Base-by-base conservation (phyloP, 1,140 invertebrate genomes). In the Coptotermes formosanus region DNA sequence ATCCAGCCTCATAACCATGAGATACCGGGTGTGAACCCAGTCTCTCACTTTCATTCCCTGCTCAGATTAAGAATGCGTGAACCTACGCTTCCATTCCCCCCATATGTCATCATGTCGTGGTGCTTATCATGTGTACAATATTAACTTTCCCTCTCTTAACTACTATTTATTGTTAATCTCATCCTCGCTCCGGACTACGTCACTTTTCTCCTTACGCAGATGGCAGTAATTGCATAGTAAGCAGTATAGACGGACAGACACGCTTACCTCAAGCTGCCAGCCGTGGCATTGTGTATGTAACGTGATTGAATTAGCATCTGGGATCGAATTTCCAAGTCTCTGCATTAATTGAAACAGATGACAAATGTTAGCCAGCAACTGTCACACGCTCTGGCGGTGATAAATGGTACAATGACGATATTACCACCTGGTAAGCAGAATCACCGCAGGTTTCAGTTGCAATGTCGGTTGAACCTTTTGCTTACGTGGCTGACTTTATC, bases 331-430 rank as follows among this genome's bases (percentile, higher is more conserved):
- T 25, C 64, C 64, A 12, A 75, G 8, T 75, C 64, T 30, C 64
- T 75, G 64, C 14, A 11, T 75, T 75, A 75, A 75, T 75, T 75
- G 64, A 75, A 75, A 75, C 64, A 75, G 64, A 75, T 75, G 64
- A 75, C 64, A 75, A 75, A 75, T 75, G 64, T 14, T 75, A 30
- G 25, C 25, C 64, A 16, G 25, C 64, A 75, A n/a, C 64, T 75
- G 64, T 75, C 19, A 75, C 64, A 75, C n/a, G 64, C 64, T 75
- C 64, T 75, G 64, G 64, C n/a, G 64, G 64, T 75, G 64, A 75
- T 30, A 30, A 75, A 75, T 75, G 64, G n/a, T 25, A 30, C 64
- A 25, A 14, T 21, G 7, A 8, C 25, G 64, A 75, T 8, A 55
- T 4, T 21, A 75, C 4, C 14, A 75, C 64, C 64, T 75, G 64